Evolutionary conservation across 2,888 invertebrate genomes (phyloP), one percentile per base, ranked within the genome.

Genomic region (Andrena praecox): DNA sequence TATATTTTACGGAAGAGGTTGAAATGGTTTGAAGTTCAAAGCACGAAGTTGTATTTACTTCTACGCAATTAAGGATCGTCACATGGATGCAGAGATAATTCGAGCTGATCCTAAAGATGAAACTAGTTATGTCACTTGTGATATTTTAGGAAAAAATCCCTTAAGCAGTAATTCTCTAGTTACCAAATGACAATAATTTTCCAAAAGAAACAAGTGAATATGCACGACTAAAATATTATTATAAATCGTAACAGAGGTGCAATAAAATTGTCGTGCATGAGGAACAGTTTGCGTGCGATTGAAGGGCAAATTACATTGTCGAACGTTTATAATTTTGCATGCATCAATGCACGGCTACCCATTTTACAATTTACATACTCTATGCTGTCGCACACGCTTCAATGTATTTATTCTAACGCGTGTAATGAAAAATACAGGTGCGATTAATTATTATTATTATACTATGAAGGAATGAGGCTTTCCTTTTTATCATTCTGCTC

Each of bases 251-350:
- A 20, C 20, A 59, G 31, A 33, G 35, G 8, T 5, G 60, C 8
- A 24, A 12, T 20, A 6, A 48, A 20, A 29, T 29, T 60, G 29
- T 54, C 12, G 8, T 27, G 20, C 35, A 52, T 12, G 29, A 35
- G 6, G 20, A 75, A 31, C 27, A 2, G 10, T 27, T 33, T 3
- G 20, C 74, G 31, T 42, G 35, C 31, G 29, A 71, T 76, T 50
- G 35, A 35, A 62, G 70, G 8, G 27, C 71, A 76, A 70, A 71
- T 71, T 70, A 48, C 60, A 70, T 60, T 35, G 33, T 33, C 69
- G 2, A 5, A n/a, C 33, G 12, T 69, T 70, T 16, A 33, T 60
- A 52, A 70, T 62, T 62, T 52, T 52, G 27, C 71, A 62, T 42
- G 16, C 27, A 24, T 75, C 33, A 50, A 24, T 7, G 0, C 4